These are phyloP conservation scores for Pogonomyrmex barbatus DNA, from an alignment of 1,140 invertebrate genomes.

Conservation along the genomic window DNA sequence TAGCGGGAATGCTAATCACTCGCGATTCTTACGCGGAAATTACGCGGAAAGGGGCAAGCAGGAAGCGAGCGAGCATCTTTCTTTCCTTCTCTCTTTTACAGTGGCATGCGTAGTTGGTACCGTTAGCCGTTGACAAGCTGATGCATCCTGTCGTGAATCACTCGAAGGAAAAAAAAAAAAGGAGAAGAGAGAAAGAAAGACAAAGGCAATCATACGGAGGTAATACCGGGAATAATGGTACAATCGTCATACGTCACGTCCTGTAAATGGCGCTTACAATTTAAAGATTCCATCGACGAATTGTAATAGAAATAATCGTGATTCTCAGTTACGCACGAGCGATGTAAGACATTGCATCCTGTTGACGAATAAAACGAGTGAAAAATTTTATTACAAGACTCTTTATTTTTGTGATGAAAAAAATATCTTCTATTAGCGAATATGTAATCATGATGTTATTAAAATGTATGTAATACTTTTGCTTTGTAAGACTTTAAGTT, in stretches of 20 bases:
- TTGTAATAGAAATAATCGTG: constrained; percentile 60
- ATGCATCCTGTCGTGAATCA: constrained; percentile 68
- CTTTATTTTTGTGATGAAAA: neutral
- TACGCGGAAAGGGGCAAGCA: constrained; percentile 59
- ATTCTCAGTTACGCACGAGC: constrained; percentile 60
- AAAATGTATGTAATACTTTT: constrained; percentile 16
- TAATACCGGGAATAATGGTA: constrained; percentile 63
- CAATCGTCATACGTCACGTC: constrained; percentile 58
- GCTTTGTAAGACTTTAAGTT: neutral
- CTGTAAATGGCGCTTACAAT: constrained; percentile 66
- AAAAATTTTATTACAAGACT: neutral
- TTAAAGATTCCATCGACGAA: constrained; percentile 52
- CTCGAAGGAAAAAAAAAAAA: neutral
- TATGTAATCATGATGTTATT: neutral
- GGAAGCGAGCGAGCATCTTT: constrained; percentile 24
- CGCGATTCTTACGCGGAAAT: constrained; percentile 66
- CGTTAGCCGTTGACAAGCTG: constrained; percentile 67
- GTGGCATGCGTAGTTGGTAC: constrained; percentile 51
- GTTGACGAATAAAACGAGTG: neutral
- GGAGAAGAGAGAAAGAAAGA: neutral
- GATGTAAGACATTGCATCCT: constrained; percentile 58
- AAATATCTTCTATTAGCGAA: neutral
- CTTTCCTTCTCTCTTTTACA: constrained; percentile 5
- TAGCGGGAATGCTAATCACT: constrained; percentile 62
- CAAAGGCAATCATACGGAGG: constrained; percentile 47